phyloP scores from a whole-genome alignment of 2,888 invertebrate genomes.

The Callyntrura guangdongensis region DNA sequence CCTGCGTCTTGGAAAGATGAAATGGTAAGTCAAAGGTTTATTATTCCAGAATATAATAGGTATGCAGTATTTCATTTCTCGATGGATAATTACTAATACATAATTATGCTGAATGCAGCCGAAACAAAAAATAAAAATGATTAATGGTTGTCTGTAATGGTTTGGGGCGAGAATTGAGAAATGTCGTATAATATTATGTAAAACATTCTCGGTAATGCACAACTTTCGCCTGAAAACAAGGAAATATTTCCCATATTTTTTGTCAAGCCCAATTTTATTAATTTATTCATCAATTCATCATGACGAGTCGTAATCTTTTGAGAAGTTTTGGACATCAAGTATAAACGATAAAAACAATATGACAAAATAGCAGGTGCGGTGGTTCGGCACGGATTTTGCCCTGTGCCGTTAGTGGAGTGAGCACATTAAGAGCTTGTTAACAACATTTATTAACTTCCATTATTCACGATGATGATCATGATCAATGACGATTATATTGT shows the following conservation, averaged over 20 bases:
- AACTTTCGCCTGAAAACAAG: conserved; percentile 44
- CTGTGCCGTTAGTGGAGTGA: background rate
- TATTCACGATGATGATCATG: background rate
- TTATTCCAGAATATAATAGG: no score
- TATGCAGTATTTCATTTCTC: no score
- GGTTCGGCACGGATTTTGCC: no score
- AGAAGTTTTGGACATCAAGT: background rate
- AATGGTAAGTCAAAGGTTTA: conserved; percentile 81
- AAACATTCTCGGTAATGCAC: background rate
- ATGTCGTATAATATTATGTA: background rate
- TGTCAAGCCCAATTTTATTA: conserved; percentile 12
- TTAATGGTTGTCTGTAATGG: background rate
- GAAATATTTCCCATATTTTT: background rate
- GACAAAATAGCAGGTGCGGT: no score
- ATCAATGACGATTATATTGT: background rate
- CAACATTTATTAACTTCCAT: background rate
- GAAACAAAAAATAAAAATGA: background rate
- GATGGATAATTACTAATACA: no score
- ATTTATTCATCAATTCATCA: conserved; percentile 50
- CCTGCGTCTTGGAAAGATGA: conserved; percentile 86
- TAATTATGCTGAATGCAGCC: background rate
- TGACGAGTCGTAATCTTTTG: no score
- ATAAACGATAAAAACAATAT: no score
- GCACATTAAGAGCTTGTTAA: background rate
- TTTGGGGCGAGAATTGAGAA: background rate